A percentile compares a stretch with the other conserved stretches of the same genome.
Evolutionary conservation across 2,113 vertebrate species (phyloP).

Genomic region (Smithornis capensis): DNA sequence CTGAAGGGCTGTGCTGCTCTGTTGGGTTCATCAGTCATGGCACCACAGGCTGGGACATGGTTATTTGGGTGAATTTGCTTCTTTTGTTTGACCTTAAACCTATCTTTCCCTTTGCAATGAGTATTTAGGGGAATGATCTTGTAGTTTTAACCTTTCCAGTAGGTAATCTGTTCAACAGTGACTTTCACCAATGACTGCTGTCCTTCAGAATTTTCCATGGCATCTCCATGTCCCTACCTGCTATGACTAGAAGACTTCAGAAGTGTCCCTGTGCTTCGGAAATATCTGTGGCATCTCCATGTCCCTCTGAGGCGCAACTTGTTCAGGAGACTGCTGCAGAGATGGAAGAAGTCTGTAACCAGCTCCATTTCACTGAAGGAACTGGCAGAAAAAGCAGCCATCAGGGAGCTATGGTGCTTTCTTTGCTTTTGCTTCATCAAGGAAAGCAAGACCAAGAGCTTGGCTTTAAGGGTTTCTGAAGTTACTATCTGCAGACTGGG

Average conservation of each 20-base stretch:
- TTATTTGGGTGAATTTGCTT: not conserved
- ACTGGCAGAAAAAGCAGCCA: not conserved
- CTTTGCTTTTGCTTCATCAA: not conserved
- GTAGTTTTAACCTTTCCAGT: not conserved
- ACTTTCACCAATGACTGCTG: not conserved
- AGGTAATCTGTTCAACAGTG: not conserved
- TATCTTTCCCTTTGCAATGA: not conserved
- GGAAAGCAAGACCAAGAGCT: not conserved
- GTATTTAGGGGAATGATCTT: not conserved
- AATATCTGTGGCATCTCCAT: not conserved
- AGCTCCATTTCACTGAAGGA: not conserved
- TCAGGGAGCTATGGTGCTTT: not conserved
- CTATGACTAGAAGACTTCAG: not conserved
- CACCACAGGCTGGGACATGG: not conserved
- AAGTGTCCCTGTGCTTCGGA: not conserved
- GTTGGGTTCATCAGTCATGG: not conserved
- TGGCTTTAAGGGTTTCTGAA: not conserved
- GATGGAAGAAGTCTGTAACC: not conserved
- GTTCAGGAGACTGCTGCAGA: not conserved
- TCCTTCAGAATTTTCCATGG: not conserved
- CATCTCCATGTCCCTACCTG: not conserved
- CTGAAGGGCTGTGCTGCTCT: not conserved
- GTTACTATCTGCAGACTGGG: not conserved
- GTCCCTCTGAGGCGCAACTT: not conserved
- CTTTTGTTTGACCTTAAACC: not conserved